These are phyloP conservation scores for Zoroaster sp. DNA, from an alignment of 53 echinoderm and acorn worm species.

Conservation along the genomic window DNA sequence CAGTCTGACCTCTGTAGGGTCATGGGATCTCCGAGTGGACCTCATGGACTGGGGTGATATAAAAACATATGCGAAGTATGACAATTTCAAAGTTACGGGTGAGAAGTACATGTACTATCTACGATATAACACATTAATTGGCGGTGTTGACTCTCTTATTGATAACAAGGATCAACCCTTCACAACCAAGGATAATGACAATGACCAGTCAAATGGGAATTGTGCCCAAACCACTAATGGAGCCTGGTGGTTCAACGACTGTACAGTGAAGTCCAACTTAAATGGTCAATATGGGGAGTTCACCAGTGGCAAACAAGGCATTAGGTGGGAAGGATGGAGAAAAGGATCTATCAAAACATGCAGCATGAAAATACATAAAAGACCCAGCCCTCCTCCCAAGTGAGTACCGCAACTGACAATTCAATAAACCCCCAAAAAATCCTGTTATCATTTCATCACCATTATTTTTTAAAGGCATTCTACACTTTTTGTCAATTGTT, in stretches of 20 bases:
- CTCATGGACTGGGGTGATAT: neutral
- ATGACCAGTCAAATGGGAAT: neutral
- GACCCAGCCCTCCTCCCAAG: too few species aligned
- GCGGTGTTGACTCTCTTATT: neutral
- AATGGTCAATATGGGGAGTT: neutral
- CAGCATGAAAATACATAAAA: neutral
- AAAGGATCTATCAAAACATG: neutral
- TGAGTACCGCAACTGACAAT: too few species aligned
- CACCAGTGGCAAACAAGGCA: neutral
- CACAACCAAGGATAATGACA: neutral
- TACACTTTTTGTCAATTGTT: too few species aligned
- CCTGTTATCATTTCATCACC: too few species aligned
- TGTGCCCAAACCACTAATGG: neutral
- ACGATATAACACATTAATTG: neutral
- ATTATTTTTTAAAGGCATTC: too few species aligned
- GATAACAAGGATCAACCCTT: neutral
- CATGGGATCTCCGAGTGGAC: neutral
- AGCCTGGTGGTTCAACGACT: constrained; percentile 25
- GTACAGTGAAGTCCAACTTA: neutral
- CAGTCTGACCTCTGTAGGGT: neutral
- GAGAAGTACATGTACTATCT: neutral
- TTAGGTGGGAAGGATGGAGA: neutral
- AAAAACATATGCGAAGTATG: neutral
- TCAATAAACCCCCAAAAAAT: too few species aligned
- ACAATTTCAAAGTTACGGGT: neutral